These are phyloP conservation scores for Actinostola sp. DNA, from an alignment of 92 coral and sea anemone species.

Conservation along the genomic window DNA sequence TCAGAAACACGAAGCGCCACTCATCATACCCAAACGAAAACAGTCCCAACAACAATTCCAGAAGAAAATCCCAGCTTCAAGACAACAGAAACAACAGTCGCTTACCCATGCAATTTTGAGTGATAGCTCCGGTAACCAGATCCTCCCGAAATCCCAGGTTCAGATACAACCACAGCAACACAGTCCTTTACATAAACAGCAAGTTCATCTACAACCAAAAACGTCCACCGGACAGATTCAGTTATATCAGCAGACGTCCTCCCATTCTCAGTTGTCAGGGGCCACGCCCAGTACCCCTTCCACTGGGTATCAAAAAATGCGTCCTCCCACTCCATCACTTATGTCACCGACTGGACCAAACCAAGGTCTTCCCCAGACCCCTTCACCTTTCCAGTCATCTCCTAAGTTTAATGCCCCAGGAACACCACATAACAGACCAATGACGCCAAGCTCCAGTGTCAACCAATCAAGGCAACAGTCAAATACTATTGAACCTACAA, in stretches of 20 bases:
- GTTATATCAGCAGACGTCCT: conserved; percentile 68
- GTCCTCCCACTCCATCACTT: conserved; percentile 91
- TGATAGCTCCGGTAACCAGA: conserved; percentile 43
- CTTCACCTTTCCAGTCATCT: conserved; percentile 92
- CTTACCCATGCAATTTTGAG: conserved; percentile 48
- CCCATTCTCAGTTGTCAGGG: conserved; percentile 31
- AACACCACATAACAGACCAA: conserved; percentile 89
- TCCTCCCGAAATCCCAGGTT: conserved; percentile 56
- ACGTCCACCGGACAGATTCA: conserved; percentile 71
- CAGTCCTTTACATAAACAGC: conserved; percentile 75
- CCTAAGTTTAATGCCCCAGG: conserved; percentile 95
- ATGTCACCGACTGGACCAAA: conserved; percentile 79
- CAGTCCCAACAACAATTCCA: conserved; percentile 84
- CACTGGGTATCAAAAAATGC: conserved; percentile 69
- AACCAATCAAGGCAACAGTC: conserved; percentile 89
- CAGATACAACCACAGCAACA: conserved; percentile 56
- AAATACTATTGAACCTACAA: conserved; percentile 81
- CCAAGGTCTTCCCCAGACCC: conserved; percentile 58
- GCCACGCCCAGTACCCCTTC: conserved; percentile 64
- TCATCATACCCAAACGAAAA: conserved; percentile 80
- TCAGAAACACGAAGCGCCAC: conserved; percentile 81
- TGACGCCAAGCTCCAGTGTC: conserved; percentile 88
- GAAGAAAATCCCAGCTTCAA: conserved; percentile 84
- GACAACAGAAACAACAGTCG: conserved; percentile 83
- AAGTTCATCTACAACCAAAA: conserved; percentile 82